Base-by-base conservation (phyloP, 2,113 vertebrate species). In the Pungitius pungitius region DNA sequence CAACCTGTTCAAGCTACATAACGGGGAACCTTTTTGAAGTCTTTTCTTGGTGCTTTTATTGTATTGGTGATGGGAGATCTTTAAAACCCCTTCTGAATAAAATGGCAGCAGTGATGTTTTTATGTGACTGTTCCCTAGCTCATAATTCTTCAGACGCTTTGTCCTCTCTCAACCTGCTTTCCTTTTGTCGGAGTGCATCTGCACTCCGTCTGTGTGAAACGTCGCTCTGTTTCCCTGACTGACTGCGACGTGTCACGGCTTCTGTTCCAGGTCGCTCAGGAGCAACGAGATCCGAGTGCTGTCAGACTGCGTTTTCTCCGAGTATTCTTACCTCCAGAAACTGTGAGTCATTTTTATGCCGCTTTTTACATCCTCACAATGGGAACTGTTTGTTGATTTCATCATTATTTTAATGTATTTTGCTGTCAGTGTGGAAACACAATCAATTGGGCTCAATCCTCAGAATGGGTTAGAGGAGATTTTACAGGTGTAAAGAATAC, bases 291-390 rank as follows among this genome's bases (percentile, higher is more conserved):
- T 94, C 56, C 75, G 40, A 71, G 89, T 64, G 61, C 89, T 95
- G 88, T 87, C 93, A 45, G 93, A 92, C 74, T 77, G 90, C 69
- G 80, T 91, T 90, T 95, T 95, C 89, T 91, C 83, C 18, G 90
- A 91, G 33, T 93, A 89, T 54, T 73, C 87, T 60, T 85, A 90
- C 7, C 88, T 95, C 18, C 88, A 93, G 80, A 93, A 93, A 87
- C 87, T 94, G 89, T 94, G 82, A 95, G 93, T 94, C 75, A 69
- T 42, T 15, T 35, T 10, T 15, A 10, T n/a, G 15, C 6, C 62
- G 26, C 26, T 30, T 40, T 39, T 12, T 18, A 67, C 5, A n/a
- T 27, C 4, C 15, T 57, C 13, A 6, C 24, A 22, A 11, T 42
- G 10, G 8, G 14, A 43, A n/a, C 20, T 20, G 37, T 12, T 24